Evolutionary conservation across 1,140 invertebrate species (phyloP).

Genomic region (Helicoverpa armigera): DNA sequence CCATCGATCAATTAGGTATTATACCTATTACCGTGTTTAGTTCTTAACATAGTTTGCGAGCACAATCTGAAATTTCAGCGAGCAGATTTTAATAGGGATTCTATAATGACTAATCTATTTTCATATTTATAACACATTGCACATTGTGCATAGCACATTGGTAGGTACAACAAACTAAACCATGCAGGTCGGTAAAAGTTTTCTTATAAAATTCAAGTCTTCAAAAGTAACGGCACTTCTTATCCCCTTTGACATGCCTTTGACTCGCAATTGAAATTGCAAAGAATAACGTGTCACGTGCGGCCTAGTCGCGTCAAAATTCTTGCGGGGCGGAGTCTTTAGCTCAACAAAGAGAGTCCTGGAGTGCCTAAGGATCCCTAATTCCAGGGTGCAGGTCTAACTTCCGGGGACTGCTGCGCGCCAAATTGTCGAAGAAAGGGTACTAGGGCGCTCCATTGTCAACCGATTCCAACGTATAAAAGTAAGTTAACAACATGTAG

Average conservation of each 20-base stretch:
- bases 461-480: conserved; percentile 83
- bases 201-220: conserved; percentile 2
- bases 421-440: conserved; percentile 85
- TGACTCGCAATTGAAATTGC: conserved; percentile 34
- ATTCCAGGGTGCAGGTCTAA: conserved; percentile 75
- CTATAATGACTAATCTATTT: too few relatives aligned
- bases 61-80: too few relatives aligned
- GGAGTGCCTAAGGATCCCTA: conserved; percentile 76
- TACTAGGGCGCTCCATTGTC: conserved; percentile 78
- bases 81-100: too few relatives aligned
- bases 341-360: conserved; percentile 72
- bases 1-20: not conserved
- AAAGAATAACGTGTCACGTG: conserved; percentile 70
- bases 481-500: conserved; percentile 80
- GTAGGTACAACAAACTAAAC: not conserved
- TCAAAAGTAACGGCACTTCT: conserved; percentile 30
- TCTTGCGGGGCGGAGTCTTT: conserved; percentile 77
- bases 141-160: too few relatives aligned
- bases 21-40: too few relatives aligned
- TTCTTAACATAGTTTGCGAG: not conserved
- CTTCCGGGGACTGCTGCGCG: conserved; percentile 82
- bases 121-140: too few relatives aligned
- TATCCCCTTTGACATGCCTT: conserved; percentile 11
- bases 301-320: conserved; percentile 60
- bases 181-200: not conserved